A percentile compares a stretch with the other conserved stretches of the same genome.
Conservation (phyloP, 1,140 invertebrate species). For the Lethocerus indicus region DNA sequence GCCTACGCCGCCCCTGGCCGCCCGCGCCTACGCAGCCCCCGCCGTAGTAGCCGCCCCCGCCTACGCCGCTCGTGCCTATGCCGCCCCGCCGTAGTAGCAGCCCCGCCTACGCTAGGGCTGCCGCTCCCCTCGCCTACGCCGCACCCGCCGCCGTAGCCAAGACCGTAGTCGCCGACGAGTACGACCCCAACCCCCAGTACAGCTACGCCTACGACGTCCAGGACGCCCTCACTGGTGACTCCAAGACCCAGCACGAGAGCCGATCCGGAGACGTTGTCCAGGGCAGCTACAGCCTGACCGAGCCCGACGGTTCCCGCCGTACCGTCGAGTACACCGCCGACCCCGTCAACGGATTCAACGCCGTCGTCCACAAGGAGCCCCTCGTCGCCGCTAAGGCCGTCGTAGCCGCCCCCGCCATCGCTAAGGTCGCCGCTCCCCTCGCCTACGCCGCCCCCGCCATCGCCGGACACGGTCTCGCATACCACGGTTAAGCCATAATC, state of each 20-base stretch:
- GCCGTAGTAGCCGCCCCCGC: too few species aligned
- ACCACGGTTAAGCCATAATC: too few species aligned
- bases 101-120: conserved; percentile 25
- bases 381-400: conserved; percentile 22
- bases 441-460: conserved; percentile 22
- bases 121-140: conserved; percentile 20
- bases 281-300: conserved; percentile 29
- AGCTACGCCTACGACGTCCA: conserved; percentile 29
- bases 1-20: not conserved
- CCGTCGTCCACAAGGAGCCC: conserved; percentile 27
- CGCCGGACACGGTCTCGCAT: conserved; percentile 28
- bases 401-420: conserved; percentile 41
- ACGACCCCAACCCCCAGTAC: not conserved
- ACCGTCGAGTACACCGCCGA: conserved; percentile 38
- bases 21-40: conserved; percentile 17
- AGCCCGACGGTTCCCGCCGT: conserved; percentile 23
- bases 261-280: conserved; percentile 28
- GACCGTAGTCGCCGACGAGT: conserved; percentile 11
- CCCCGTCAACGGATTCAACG: conserved; percentile 20
- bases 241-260: conserved; percentile 29
- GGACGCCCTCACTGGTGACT: conserved; percentile 29
- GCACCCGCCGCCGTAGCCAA: conserved; percentile 16
- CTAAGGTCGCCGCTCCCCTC: conserved; percentile 53
- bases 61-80: too few species aligned
- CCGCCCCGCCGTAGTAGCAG: conserved; percentile 20